Percentiles rank a stretch among this genome's conserved stretches.
Evolutionary conservation across 1,140 invertebrate genomes (phyloP).

Genomic region (Pseudoatta argentina): DNA sequence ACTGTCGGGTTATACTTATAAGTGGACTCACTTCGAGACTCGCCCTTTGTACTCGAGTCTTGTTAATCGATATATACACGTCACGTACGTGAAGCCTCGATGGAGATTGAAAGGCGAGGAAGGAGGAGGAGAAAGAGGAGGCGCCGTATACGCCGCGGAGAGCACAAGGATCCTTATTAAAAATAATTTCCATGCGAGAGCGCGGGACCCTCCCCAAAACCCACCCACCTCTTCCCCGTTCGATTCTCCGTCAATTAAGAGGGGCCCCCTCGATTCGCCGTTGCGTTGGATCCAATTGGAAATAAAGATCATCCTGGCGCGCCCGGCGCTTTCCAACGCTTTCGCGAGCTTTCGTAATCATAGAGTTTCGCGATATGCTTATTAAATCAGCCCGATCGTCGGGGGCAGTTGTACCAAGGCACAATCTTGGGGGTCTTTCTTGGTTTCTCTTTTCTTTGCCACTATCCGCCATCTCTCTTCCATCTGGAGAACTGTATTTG

Average conservation of each 20-base stretch:
- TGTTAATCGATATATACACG: constrained; percentile 65
- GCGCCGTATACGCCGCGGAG: constrained; percentile 28
- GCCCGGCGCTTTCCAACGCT: constrained; percentile 67
- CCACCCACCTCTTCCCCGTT: constrained; percentile 65
- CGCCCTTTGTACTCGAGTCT: constrained; percentile 57
- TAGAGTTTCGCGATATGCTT: constrained; percentile 79
- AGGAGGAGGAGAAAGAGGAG: constrained; percentile 55
- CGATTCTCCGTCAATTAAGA: constrained; percentile 74
- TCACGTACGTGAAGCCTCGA: constrained; percentile 56
- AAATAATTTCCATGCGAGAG: constrained; percentile 74
- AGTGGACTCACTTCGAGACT: constrained; percentile 48
- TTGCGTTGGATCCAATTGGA: constrained; percentile 77
- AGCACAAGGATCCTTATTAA: constrained; percentile 74
- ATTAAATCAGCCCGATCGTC: constrained; percentile 76
- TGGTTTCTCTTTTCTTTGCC: not conserved
- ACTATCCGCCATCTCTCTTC: not conserved
- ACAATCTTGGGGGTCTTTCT: constrained; percentile 23
- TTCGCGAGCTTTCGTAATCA: constrained; percentile 76
- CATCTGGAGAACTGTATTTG: not conserved
- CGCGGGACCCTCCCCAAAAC: constrained; percentile 53
- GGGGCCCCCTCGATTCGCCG: constrained; percentile 48
- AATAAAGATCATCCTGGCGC: constrained; percentile 73
- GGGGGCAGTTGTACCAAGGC: not conserved
- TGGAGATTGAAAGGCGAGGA: constrained; percentile 57
- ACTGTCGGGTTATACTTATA: constrained; percentile 56